Percentiles rank a stretch among this genome's conserved stretches.
These are phyloP conservation scores for Urophycis tenuis DNA, from an alignment of 2,797 vertebrate species.

Conservation along the genomic window DNA sequence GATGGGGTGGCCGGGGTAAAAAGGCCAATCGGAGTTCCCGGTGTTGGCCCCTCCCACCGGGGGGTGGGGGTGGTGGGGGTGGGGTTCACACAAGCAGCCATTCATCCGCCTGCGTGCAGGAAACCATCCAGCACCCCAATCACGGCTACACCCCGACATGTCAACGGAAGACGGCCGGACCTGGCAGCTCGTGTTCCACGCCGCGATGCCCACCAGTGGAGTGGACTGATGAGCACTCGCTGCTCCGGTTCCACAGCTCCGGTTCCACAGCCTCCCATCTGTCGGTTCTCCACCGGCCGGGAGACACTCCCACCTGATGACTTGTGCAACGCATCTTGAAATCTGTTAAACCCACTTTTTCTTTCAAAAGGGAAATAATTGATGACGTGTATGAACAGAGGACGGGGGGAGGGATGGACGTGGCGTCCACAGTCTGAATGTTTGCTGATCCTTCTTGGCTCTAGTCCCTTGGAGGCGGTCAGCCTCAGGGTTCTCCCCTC, in stretches of 20 bases:
- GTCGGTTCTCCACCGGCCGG: background rate
- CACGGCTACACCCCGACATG: constrained; percentile 54
- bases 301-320: background rate
- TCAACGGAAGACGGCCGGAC: constrained; percentile 50
- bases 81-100: constrained; percentile 64
- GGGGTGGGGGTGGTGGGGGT: too few species aligned
- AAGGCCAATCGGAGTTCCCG: constrained; percentile 52
- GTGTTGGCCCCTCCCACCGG: constrained; percentile 57
- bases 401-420: too few species aligned
- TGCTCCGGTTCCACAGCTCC: background rate
- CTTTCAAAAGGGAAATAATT: background rate
- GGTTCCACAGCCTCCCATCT: background rate
- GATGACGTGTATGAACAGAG: too few species aligned
- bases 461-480: too few species aligned
- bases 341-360: background rate
- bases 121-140: constrained; percentile 51
- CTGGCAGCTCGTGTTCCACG: constrained; percentile 14
- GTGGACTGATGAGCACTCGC: background rate
- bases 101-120: constrained; percentile 53
- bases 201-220: background rate
- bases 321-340: background rate
- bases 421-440: too few species aligned
- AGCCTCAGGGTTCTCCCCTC: too few species aligned
- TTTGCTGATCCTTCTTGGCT: too few species aligned
- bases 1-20: constrained; percentile 60